Percentiles rank a stretch among this genome's conserved stretches.
phyloP scores from a whole-genome alignment of 1,140 invertebrate species.

The Drosophila dunni region DNA sequence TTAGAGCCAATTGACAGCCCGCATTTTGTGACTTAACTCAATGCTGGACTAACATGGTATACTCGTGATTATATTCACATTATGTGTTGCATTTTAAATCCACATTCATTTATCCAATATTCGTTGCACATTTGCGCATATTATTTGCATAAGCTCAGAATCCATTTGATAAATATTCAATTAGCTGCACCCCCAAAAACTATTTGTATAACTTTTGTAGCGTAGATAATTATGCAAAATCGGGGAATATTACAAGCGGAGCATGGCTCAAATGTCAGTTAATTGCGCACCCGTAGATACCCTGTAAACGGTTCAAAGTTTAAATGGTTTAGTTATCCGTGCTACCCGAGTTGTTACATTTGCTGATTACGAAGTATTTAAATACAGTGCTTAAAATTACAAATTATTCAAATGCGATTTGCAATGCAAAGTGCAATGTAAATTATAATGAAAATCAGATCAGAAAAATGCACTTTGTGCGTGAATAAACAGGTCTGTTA shows the following conservation, averaged over 20 bases:
- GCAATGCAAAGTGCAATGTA: constrained; percentile 51
- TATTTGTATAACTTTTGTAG: constrained; percentile 53
- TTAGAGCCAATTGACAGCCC: constrained; percentile 3
- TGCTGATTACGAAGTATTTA: neutral
- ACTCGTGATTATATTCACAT: neutral
- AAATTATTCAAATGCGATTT: constrained; percentile 68
- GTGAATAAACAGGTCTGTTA: constrained; percentile 9
- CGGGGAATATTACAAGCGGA: constrained; percentile 30
- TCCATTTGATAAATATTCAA: constrained; percentile 79
- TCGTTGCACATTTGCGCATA: constrained; percentile 54
- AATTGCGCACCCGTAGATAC: neutral
- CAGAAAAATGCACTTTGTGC: neutral
- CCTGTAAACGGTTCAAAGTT: neutral
- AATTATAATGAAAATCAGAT: constrained; percentile 17
- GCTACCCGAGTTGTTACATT: neutral
- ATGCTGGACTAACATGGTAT: neutral
- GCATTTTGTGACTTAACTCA: constrained; percentile 17
- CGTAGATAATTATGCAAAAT: constrained; percentile 50
- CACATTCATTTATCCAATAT: constrained; percentile 53
- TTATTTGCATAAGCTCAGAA: constrained; percentile 71
- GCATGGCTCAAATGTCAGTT: neutral
- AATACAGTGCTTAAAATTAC: constrained; percentile 56
- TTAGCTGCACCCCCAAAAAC: constrained; percentile 47
- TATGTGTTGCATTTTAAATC: neutral
- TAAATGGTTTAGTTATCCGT: no score